Evolutionary conservation across 2,888 invertebrate species (phyloP).

Genomic region (Orchesella flavescens): DNA sequence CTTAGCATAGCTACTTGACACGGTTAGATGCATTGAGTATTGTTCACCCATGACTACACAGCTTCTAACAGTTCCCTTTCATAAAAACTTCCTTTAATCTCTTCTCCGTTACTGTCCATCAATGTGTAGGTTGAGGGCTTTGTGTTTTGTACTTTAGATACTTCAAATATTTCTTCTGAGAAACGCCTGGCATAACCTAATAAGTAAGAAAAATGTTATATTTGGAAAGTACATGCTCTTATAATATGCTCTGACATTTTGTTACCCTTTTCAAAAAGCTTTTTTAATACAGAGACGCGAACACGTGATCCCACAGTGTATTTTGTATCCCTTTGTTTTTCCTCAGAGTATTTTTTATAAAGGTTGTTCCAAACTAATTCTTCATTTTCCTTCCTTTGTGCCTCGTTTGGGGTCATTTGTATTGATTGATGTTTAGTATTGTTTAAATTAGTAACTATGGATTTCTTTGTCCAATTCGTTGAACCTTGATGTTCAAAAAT

Average conservation of each 20-base stretch:
- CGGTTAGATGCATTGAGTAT: neutral
- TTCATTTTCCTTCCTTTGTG: neutral
- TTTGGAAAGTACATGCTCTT: no score
- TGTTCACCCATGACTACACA: neutral
- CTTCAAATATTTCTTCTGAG: neutral
- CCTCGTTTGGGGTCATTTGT: neutral
- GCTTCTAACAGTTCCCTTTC: no score
- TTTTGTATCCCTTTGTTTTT: neutral
- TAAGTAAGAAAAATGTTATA: no score
- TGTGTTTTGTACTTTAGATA: neutral
- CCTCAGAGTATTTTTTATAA: neutral
- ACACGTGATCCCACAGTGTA: no score
- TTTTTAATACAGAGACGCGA: no score
- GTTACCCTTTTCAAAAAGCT: neutral
- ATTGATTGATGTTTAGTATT: neutral
- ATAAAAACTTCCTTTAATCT: neutral
- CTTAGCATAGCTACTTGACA: neutral
- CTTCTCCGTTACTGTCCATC: neutral
- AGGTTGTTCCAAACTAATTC: neutral
- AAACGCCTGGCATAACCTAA: neutral
- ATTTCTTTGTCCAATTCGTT: neutral
- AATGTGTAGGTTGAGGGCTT: neutral
- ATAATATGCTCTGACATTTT: neutral
- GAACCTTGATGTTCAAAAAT: no score
- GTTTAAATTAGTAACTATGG: neutral